Evolutionary conservation across 2,888 invertebrate genomes (phyloP).

Genomic region (Caenorhabditis drosophilae): DNA sequence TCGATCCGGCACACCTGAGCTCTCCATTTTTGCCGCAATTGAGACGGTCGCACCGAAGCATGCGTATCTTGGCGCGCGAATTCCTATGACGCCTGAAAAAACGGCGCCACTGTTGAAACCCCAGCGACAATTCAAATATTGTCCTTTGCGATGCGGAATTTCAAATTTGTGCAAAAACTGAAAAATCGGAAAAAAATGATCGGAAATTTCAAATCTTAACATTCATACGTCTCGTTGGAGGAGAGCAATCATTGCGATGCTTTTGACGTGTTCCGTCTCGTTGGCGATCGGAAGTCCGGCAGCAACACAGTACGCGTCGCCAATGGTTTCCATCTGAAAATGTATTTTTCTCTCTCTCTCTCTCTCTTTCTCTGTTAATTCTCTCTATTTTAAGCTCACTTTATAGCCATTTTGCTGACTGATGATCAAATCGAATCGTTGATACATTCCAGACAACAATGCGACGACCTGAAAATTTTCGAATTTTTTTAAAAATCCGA

Average conservation of each 20-base stretch:
- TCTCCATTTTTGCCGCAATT: slow-evolving; percentile 68
- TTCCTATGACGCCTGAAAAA: slow-evolving; percentile 66
- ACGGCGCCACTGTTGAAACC: slow-evolving; percentile 67
- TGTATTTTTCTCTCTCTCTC: too few relatives aligned
- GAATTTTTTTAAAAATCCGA: too few relatives aligned
- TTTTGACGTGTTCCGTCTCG: slow-evolving; percentile 56
- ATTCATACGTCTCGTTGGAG: slow-evolving; percentile 57
- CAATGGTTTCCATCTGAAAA: slow-evolving; percentile 64
- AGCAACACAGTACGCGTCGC: slow-evolving; percentile 67
- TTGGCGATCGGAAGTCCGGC: slow-evolving; percentile 60
- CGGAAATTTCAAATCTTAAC: neutral
- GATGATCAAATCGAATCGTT: slow-evolving; percentile 63
- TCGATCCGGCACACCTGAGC: slow-evolving; percentile 58
- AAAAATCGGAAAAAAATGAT: slow-evolving; percentile 4
- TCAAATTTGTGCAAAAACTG: slow-evolving; percentile 63
- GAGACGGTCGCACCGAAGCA: slow-evolving; percentile 65
- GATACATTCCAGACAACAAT: slow-evolving; percentile 62
- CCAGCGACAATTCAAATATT: slow-evolving; percentile 65
- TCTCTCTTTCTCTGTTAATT: too few relatives aligned
- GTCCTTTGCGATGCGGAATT: slow-evolving; percentile 64
- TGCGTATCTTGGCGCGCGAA: slow-evolving; percentile 64
- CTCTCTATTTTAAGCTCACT: too few relatives aligned
- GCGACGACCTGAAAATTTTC: too few relatives aligned
- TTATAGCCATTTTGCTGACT: slow-evolving; percentile 62
- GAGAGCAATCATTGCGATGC: slow-evolving; percentile 62